Percentiles rank a stretch among this genome's conserved stretches.
Evolutionary conservation across 1,140 invertebrate species (phyloP).

Genomic region (Drosophila kohkoa): DNA sequence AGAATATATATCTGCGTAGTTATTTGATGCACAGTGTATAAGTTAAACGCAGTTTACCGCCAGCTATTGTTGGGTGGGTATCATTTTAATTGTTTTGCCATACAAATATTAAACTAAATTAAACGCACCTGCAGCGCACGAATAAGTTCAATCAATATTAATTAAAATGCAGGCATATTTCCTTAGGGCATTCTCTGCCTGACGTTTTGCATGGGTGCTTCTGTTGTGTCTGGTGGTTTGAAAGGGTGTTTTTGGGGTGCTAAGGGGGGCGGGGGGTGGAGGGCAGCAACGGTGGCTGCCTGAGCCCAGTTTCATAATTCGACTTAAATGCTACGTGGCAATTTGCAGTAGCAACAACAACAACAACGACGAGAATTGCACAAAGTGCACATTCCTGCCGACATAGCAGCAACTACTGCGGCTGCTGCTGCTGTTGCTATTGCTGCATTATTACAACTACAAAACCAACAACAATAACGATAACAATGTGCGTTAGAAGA

Average conservation of each 20-base stretch:
- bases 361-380: conserved; percentile 39
- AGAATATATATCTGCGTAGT: conserved; percentile 1
- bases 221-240: conserved; percentile 20
- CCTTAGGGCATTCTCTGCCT: conserved; percentile 50
- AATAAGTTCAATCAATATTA: conserved; percentile 80
- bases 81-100: conserved; percentile 31
- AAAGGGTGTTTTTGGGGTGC: neutral
- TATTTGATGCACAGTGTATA: neutral
- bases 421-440: conserved; percentile 35
- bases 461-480: conserved; percentile 44
- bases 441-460: conserved; percentile 43
- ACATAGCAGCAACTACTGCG: conserved; percentile 66
- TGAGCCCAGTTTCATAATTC: conserved; percentile 72
- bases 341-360: conserved; percentile 67
- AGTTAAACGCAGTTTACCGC: neutral
- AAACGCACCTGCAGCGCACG: conserved; percentile 42
- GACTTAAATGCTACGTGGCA: conserved; percentile 80
- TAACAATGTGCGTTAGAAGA: conserved; percentile 60
- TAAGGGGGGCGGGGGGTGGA: neutral
- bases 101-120: conserved; percentile 49
- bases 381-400: conserved; percentile 74
- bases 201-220: conserved; percentile 50
- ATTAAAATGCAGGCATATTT: conserved; percentile 77
- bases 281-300: neutral
- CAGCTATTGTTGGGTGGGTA: neutral